phyloP scores from a whole-genome alignment of 2,797 vertebrate species.

The Clarias pachynema region DNA sequence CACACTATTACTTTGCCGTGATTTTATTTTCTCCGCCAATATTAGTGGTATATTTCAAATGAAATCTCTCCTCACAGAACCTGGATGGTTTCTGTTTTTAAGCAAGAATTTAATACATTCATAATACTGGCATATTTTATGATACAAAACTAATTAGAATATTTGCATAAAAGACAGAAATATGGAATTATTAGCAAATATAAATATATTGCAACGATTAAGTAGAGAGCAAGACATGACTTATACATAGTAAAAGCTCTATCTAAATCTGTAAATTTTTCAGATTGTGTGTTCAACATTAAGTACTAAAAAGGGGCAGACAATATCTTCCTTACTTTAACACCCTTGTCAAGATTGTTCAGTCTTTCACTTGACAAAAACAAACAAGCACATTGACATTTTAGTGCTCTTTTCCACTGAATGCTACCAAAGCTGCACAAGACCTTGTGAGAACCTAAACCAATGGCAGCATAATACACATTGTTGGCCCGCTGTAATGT shows the following conservation, averaged over 20 bases:
- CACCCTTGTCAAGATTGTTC: conserved; percentile 42
- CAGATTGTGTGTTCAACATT: conserved; percentile 1
- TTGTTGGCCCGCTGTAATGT: conserved; percentile 81
- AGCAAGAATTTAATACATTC: background rate
- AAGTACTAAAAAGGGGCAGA: conserved; percentile 29
- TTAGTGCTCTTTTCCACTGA: conserved; percentile 55
- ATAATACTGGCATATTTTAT: background rate
- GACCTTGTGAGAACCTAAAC: conserved; percentile 80
- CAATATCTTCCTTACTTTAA: conserved; percentile 37
- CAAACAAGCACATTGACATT: conserved; percentile 61
- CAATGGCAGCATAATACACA: conserved; percentile 80
- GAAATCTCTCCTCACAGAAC: background rate
- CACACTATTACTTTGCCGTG: background rate
- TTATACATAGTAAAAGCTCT: conserved; percentile 8
- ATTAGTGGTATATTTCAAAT: background rate
- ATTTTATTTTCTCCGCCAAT: background rate
- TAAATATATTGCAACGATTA: background rate
- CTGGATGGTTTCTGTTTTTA: background rate
- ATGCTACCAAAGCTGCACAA: conserved; percentile 67
- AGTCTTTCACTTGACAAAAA: conserved; percentile 57
- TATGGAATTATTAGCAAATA: background rate
- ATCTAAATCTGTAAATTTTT: background rate
- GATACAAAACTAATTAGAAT: background rate
- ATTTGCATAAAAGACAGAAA: background rate
- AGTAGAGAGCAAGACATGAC: background rate